Evolutionary conservation across 23 tunicate species (phyloP).

Genomic region (Aplidium turbinatum): DNA sequence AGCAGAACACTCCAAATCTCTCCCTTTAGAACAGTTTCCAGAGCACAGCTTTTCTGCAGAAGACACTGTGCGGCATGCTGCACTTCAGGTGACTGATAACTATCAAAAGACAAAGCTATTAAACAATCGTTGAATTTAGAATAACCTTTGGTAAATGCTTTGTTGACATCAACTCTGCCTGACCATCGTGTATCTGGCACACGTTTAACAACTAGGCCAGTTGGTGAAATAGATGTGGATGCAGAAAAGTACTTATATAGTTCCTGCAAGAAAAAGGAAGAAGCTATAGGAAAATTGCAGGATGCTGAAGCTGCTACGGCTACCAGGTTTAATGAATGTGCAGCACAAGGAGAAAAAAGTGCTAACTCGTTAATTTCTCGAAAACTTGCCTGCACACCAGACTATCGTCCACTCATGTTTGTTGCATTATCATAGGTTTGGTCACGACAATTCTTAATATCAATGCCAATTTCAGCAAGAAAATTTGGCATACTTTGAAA

Average conservation of each 20-base stretch:
- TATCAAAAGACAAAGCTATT: too few species aligned
- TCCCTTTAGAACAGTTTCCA: too few species aligned
- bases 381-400: slow-evolving; percentile 13
- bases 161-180: neutral
- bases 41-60: too few species aligned
- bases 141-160: too few species aligned
- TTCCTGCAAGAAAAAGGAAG: neutral
- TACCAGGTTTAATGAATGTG: neutral
- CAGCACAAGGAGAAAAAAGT: neutral
- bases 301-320: too few species aligned
- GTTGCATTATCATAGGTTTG: slow-evolving; percentile 33
- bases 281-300: neutral
- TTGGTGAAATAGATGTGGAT: too few species aligned
- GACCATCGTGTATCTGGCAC: neutral
- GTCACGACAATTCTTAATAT: neutral
- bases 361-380: neutral
- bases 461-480: neutral
- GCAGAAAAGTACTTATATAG: slow-evolving; percentile 8
- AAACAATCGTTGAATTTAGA: too few species aligned
- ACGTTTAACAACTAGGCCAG: neutral
- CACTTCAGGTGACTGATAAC: too few species aligned
- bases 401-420: slow-evolving; percentile 34
- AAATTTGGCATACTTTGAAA: neutral
- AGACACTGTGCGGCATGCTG: too few species aligned
- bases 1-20: too few species aligned